phyloP scores from a whole-genome alignment of 2,888 invertebrate genomes.

The Dichetophora obliterata region DNA sequence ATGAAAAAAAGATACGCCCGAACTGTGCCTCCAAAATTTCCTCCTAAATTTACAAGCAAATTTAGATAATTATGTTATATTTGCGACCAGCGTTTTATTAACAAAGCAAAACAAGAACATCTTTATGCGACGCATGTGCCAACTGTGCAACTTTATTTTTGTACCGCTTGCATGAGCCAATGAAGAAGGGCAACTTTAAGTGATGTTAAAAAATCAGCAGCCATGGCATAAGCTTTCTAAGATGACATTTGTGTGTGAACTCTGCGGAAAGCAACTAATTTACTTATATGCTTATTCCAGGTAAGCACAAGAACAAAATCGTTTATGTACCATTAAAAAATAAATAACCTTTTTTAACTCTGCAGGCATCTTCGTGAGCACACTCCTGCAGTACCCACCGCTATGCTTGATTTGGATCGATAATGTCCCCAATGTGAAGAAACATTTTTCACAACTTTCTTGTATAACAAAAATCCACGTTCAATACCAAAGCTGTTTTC shows the following conservation, averaged over 20 bases:
- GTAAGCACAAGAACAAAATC: constrained; percentile 36
- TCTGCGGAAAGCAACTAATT: constrained; percentile 64
- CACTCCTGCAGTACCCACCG: constrained; percentile 50
- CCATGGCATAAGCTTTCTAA: constrained; percentile 66
- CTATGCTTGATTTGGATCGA: constrained; percentile 60
- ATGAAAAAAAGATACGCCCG: background rate
- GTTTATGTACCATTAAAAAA: background rate
- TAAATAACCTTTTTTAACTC: background rate
- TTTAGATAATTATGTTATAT: constrained; percentile 58
- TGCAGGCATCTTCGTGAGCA: constrained; percentile 64
- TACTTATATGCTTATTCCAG: constrained; percentile 60
- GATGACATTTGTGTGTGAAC: constrained; percentile 70
- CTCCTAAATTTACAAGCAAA: constrained; percentile 9
- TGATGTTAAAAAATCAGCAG: constrained; percentile 70
- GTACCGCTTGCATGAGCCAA: constrained; percentile 71
- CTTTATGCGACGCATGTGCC: constrained; percentile 59
- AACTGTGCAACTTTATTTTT: constrained; percentile 65
- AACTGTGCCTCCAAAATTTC: background rate
- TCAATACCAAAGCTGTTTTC: constrained; percentile 47
- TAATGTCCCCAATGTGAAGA: constrained; percentile 64
- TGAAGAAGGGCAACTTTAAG: constrained; percentile 63
- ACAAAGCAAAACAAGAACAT: constrained; percentile 61
- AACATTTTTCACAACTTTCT: constrained; percentile 65
- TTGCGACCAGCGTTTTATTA: constrained; percentile 59
- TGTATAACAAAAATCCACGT: constrained; percentile 67